Conservation (phyloP, 2,888 invertebrate genomes). For the Rotaria socialis region DNA sequence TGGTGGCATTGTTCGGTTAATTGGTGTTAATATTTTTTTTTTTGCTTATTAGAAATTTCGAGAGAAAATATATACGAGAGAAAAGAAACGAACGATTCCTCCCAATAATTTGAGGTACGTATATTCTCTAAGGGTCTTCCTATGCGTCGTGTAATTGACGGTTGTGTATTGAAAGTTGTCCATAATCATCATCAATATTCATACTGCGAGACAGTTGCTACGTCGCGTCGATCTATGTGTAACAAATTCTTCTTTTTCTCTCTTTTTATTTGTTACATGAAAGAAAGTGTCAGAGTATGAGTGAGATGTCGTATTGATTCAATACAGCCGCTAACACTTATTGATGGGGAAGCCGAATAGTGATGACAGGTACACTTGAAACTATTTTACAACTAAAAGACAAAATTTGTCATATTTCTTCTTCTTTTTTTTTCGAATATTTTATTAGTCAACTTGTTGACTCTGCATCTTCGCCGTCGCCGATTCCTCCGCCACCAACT, state of each 20-base stretch:
- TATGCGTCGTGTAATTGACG: neutral
- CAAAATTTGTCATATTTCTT: neutral
- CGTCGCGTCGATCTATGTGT: neutral
- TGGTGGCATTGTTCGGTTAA: neutral
- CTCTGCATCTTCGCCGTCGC: neutral
- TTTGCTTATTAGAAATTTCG: neutral
- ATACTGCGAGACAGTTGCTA: neutral
- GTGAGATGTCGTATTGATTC: conserved; percentile 6
- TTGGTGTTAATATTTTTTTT: neutral
- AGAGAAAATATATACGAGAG: neutral
- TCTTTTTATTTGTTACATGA: neutral
- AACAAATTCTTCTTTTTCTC: neutral
- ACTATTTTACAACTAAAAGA: neutral
- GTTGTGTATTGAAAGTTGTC: conserved; percentile 27
- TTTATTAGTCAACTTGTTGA: conserved; percentile 1
- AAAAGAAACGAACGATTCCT: neutral
- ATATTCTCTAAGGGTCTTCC: neutral
- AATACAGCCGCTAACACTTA: neutral
- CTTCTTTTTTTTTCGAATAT: neutral
- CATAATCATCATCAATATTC: conserved; percentile 26
- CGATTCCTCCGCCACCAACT: neutral
- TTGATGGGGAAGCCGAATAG: conserved; percentile 23
- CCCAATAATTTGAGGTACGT: neutral
- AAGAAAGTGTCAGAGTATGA: neutral
- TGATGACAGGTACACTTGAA: conserved; percentile 9